Conservation (phyloP, 1,140 invertebrate genomes). For the Helicoverpa armigera region DNA sequence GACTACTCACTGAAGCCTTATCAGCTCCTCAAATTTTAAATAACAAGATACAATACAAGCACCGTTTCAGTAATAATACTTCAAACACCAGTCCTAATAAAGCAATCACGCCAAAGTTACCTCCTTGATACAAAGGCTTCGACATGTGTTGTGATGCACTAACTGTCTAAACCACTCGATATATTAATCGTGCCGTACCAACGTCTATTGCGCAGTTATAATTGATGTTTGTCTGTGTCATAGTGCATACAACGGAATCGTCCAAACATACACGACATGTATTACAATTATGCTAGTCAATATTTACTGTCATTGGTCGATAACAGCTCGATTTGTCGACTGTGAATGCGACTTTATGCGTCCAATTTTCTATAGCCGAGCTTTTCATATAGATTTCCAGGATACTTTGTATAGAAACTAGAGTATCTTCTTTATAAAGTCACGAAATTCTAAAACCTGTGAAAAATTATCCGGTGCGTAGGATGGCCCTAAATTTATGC, state of each 20-base stretch:
- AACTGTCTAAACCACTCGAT: constrained; percentile 2
- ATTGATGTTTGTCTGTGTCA: constrained; percentile 21
- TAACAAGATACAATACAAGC: too few relatives aligned
- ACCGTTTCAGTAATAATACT: background rate
- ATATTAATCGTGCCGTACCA: background rate
- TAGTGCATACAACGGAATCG: constrained; percentile 24
- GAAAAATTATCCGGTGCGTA: constrained; percentile 2
- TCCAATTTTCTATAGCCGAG: background rate
- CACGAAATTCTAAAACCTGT: constrained; percentile 28
- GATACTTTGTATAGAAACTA: background rate
- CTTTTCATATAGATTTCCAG: too few relatives aligned
- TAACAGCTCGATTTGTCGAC: background rate
- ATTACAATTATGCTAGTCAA: constrained; percentile 43
- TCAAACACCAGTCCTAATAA: background rate
- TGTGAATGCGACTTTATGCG: background rate
- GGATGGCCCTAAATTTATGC: constrained; percentile 55
- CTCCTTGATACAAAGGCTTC: background rate
- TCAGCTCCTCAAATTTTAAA: too few relatives aligned
- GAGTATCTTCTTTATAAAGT: background rate
- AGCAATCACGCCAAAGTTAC: background rate
- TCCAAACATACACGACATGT: constrained; percentile 17
- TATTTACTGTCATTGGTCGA: constrained; percentile 32
- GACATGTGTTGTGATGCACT: background rate
- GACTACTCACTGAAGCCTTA: too few relatives aligned
- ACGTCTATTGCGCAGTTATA: constrained; percentile 9